phyloP scores from a whole-genome alignment of 2,797 vertebrate genomes.

The Epinephelus malabaricus region DNA sequence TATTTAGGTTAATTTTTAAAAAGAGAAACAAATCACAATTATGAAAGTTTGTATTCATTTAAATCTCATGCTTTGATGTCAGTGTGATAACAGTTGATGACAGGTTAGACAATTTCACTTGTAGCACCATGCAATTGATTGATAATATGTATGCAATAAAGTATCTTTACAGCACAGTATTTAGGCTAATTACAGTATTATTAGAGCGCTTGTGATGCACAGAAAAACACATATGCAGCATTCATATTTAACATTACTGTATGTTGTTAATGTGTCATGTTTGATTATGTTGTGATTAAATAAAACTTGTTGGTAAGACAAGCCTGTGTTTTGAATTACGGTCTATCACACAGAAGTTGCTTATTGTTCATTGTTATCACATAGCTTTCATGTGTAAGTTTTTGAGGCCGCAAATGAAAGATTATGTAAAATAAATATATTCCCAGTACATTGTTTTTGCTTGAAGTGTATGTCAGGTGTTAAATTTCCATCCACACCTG shows the following conservation, averaged over 20 bases:
- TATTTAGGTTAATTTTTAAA: not conserved
- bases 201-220: too few species aligned
- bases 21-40: not conserved
- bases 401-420: not conserved
- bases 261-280: not conserved
- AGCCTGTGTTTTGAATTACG: not conserved
- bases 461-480: too few species aligned
- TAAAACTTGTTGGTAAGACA: not conserved
- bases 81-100: not conserved
- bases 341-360: not conserved
- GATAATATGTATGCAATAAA: not conserved
- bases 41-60: not conserved
- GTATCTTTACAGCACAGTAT: not conserved
- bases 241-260: not conserved
- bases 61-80: fast-evolving
- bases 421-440: not conserved
- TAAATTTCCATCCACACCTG: too few species aligned
- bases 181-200: not conserved
- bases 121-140: not conserved
- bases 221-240: not conserved
- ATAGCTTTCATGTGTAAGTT: not conserved
- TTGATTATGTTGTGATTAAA: not conserved
- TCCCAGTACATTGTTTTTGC: too few species aligned
- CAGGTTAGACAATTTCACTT: not conserved
- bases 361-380: not conserved